Evolutionary conservation across 2,113 vertebrate species (phyloP).

Genomic region (Peromyscus leucopus): DNA sequence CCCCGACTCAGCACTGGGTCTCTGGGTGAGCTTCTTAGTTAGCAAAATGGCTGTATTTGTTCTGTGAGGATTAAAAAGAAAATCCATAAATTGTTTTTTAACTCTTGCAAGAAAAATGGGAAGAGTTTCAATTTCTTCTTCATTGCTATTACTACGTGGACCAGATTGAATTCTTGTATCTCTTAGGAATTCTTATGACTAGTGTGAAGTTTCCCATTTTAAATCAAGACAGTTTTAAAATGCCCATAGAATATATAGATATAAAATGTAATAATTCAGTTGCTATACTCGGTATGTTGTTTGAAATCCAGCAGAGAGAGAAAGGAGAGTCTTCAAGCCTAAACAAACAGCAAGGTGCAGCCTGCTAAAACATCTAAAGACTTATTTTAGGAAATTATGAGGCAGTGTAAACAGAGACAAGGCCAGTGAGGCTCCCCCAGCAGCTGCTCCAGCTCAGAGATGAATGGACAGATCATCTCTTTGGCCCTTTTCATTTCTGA

Average conservation of each 20-base stretch:
- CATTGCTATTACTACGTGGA: conserved; percentile 67
- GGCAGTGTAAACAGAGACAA: not conserved
- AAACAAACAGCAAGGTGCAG: not conserved
- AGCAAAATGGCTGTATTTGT: not conserved
- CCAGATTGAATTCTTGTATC: conserved; percentile 51
- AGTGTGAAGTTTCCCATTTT: conserved; percentile 53
- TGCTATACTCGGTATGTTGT: not conserved
- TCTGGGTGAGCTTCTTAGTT: not conserved
- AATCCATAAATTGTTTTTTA: conserved; percentile 56
- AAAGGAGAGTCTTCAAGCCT: not conserved
- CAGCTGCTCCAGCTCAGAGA: not conserved
- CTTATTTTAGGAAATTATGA: fast-evolving
- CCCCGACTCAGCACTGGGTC: too few relatives aligned
- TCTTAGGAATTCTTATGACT: conserved; percentile 53
- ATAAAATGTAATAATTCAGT: conserved; percentile 56
- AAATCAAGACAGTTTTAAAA: conserved; percentile 59
- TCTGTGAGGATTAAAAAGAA: conserved; percentile 60
- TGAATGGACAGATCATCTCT: not conserved
- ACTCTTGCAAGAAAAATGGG: not conserved
- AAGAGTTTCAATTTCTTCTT: conserved; percentile 60
- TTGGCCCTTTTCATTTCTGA: not conserved
- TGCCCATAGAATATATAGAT: conserved; percentile 38
- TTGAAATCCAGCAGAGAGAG: conserved; percentile 29
- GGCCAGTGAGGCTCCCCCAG: not conserved
- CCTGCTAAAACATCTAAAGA: not conserved